phyloP scores from a whole-genome alignment of 2,113 vertebrate genomes.

The Erinaceus europaeus region DNA sequence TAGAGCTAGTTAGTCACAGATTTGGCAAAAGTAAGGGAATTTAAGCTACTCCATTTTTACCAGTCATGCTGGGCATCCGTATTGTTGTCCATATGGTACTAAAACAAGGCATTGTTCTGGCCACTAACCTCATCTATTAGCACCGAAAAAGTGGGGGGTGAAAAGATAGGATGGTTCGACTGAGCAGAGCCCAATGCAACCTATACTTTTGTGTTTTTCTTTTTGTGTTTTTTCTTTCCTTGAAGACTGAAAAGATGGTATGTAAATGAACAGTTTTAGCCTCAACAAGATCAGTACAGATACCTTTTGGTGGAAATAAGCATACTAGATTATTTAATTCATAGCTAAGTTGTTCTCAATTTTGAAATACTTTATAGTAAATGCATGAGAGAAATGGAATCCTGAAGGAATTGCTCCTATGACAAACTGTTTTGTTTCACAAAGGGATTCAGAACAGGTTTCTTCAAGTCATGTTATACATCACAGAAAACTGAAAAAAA shows the following conservation, averaged over 20 bases:
- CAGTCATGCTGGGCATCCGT: constrained; percentile 43
- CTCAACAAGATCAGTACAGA: neutral
- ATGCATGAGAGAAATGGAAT: constrained; percentile 4
- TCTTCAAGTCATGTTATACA: neutral
- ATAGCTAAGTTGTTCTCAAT: constrained; percentile 2
- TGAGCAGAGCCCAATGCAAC: neutral
- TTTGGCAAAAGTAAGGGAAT: constrained; percentile 50
- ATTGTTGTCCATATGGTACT: constrained; percentile 58
- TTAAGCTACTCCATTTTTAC: constrained; percentile 45
- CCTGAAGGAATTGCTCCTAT: neutral
- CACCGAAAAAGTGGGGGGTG: neutral
- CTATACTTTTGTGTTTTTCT: neutral
- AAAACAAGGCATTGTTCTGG: neutral
- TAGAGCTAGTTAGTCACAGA: neutral
- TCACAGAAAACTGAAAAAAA: neutral
- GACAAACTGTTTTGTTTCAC: neutral
- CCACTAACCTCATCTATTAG: constrained; percentile 14
- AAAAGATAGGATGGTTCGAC: neutral
- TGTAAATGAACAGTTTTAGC: constrained; percentile 12
- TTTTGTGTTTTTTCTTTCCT: neutral
- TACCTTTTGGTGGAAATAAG: neutral
- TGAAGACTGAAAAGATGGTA: neutral
- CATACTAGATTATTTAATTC: neutral
- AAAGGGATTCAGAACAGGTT: neutral
- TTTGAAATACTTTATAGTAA: constrained; percentile 23